Conservation (phyloP, 1,140 invertebrate genomes). For the Bombus sibiricus region DNA sequence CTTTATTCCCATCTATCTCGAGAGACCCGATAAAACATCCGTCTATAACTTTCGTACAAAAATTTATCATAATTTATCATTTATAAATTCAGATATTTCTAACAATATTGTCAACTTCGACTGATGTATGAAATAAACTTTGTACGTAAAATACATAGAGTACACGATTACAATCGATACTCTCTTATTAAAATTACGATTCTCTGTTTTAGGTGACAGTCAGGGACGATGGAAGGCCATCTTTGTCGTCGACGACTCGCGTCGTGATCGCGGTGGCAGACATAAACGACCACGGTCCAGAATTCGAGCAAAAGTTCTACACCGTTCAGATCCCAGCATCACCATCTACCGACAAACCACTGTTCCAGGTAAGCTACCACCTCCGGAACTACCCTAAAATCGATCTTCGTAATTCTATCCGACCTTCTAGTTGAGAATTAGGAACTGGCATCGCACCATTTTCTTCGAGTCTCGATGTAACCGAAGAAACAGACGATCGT, state of each 20-base stretch:
- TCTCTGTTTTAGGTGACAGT: slow-evolving; percentile 86
- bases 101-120: too few species aligned
- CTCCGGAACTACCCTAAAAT: not conserved
- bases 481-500: slow-evolving; percentile 18
- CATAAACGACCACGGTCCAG: slow-evolving; percentile 92
- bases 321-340: slow-evolving; percentile 90
- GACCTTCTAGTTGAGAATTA: slow-evolving; percentile 41
- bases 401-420: slow-evolving; percentile 27
- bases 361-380: slow-evolving; percentile 85
- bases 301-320: slow-evolving; percentile 92
- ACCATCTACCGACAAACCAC: slow-evolving; percentile 83
- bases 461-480: slow-evolving; percentile 36
- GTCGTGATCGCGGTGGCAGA: slow-evolving; percentile 92
- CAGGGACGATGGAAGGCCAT: slow-evolving; percentile 90
- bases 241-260: slow-evolving; percentile 91
- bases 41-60: not conserved
- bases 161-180: not conserved
- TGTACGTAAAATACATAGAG: not conserved
- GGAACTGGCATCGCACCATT: slow-evolving; percentile 34
- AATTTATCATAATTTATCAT: not conserved
- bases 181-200: not conserved
- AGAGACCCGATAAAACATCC: not conserved
- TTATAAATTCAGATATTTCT: too few species aligned
- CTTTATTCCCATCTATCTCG: not conserved
- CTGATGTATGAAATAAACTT: too few species aligned